phyloP scores from a whole-genome alignment of 2,113 vertebrate genomes.

The Rhynchomys soricoides region DNA sequence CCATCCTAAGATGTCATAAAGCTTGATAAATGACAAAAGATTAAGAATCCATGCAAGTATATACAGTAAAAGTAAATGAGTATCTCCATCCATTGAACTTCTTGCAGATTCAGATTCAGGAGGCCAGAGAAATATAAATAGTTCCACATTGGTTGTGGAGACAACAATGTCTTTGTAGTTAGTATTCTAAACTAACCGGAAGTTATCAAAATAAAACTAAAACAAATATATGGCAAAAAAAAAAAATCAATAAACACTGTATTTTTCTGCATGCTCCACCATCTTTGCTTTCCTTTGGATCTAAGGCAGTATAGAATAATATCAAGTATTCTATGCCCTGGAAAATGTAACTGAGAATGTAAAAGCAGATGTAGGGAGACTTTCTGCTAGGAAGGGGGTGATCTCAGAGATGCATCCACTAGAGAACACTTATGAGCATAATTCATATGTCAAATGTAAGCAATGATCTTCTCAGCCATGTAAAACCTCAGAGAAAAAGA shows the following conservation, averaged over 20 bases:
- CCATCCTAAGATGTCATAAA: not conserved
- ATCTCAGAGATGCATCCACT: too few species aligned
- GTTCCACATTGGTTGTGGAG: not conserved
- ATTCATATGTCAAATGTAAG: not conserved
- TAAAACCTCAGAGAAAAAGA: not conserved
- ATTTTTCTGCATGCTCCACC: not conserved
- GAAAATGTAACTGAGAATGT: not conserved
- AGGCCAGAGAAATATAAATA: not conserved
- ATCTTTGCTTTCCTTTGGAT: not conserved
- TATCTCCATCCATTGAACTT: not conserved
- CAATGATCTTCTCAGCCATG: not conserved
- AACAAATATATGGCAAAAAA: not conserved
- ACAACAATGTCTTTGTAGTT: not conserved
- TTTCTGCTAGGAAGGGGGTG: not conserved
- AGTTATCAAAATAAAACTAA: not conserved
- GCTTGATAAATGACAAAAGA: not conserved
- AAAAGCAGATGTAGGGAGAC: not conserved
- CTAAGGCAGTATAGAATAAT: not conserved
- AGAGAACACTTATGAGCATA: not conserved
- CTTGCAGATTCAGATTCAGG: not conserved
- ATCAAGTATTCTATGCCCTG: not conserved
- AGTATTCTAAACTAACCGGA: not conserved
- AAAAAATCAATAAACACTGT: not conserved
- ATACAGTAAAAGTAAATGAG: not conserved
- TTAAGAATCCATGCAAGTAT: not conserved